These are phyloP conservation scores for Benitochromis conjunctus DNA, from an alignment of 2,113 vertebrate species.

Conservation along the genomic window DNA sequence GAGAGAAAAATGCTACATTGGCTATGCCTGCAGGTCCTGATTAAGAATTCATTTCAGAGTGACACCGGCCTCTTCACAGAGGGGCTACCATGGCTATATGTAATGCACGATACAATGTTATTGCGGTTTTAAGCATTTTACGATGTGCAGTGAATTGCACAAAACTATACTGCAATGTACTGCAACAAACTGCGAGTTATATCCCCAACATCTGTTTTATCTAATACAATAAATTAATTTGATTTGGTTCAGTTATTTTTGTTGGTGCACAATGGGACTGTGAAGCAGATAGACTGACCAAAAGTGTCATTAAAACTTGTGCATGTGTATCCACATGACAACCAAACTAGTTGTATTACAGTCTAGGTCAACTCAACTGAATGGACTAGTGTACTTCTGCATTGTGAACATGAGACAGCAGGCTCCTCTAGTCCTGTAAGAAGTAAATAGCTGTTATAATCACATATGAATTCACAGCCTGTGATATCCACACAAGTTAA, in stretches of 20 bases:
- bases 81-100: background rate
- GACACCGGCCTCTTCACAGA: background rate
- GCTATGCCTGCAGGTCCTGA: background rate
- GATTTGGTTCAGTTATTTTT: background rate
- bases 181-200: background rate
- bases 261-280: background rate
- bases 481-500: background rate
- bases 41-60: background rate
- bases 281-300: background rate
- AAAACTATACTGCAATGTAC: background rate
- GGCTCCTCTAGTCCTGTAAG: background rate
- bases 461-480: background rate
- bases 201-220: rapidly evolving
- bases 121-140: background rate
- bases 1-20: background rate
- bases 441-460: background rate
- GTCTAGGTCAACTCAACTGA: background rate
- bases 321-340: background rate
- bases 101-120: background rate
- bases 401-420: background rate
- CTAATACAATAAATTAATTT: background rate
- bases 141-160: background rate
- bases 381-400: background rate
- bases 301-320: background rate
- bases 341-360: background rate